Evolutionary conservation across 2,797 vertebrate species (phyloP), one percentile per base, ranked within the genome.

Genomic region (Sparus aurata): DNA sequence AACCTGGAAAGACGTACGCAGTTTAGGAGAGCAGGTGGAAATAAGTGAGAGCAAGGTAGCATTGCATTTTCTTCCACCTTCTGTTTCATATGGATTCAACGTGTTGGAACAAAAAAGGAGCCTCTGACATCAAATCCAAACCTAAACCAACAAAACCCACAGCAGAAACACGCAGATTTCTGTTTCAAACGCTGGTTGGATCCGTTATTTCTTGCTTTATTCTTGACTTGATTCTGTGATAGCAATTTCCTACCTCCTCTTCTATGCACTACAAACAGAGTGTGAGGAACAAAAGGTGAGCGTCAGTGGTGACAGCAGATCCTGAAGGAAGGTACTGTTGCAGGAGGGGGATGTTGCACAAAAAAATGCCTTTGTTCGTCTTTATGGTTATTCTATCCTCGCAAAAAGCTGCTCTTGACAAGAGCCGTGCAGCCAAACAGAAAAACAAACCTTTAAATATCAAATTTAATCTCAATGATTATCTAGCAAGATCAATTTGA

Each of bases 221-320:
- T 20, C 73, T 54, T 74, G 58, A 30, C 18, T 25, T 22, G 64
- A 66, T 65, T 69, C 49, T 69, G 52, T 66, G 41, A 69, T 5
- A 15, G 3, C 2, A 1, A 63, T 80, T 84, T 57, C 71, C 12
- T 72, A 11, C 8, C 12, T 16, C n/a, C 62, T 45, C 9, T 45
- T 20, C 17, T n/a, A 18, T n/a, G 46, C 60, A 30, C 57, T 38
- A 43, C 58, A 79, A 68, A 70, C 5, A 18, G 30, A 66, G 52
- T 34, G 22, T 18, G 46, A 69, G 55, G 63, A 45, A 82, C 73
- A 85, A 70, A 82, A 80, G 79, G 49, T 50, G 53, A 83, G 78
- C 64, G 73, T 83, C 77, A 82, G 75, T 52, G 25, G 27, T 38
- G 73, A 79, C 60, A 62, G 73, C 49, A 8, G 69, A 60, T 69